phyloP scores from a whole-genome alignment of 2,797 vertebrate genomes.

The Macropus fuliginosus region DNA sequence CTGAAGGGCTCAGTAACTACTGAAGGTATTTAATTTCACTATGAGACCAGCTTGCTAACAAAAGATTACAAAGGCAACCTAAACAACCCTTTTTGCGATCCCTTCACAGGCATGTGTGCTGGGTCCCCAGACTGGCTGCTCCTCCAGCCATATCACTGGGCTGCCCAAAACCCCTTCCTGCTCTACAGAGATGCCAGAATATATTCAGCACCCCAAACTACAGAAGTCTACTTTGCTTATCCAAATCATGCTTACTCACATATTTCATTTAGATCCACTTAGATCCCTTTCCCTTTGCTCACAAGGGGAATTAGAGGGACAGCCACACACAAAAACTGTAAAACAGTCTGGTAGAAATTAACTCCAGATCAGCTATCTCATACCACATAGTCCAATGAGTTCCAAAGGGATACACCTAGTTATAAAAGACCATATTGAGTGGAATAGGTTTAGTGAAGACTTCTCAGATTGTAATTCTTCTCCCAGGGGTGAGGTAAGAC shows the following conservation, averaged over 20 bases:
- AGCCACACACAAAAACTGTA: background rate
- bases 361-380: background rate
- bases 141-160: background rate
- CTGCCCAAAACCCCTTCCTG: background rate
- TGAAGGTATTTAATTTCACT: background rate
- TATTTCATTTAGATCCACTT: background rate
- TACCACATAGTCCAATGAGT: background rate
- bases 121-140: background rate
- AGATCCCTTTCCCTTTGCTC: background rate
- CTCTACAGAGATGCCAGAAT: background rate
- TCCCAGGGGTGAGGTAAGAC: too few species aligned
- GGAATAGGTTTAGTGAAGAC: too few species aligned
- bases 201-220: background rate
- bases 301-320: background rate
- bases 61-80: background rate
- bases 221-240: background rate
- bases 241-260: background rate
- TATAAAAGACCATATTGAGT: background rate
- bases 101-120: background rate
- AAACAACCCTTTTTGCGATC: background rate
- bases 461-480: too few species aligned
- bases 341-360: background rate
- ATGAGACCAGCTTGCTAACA: background rate
- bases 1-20: background rate
- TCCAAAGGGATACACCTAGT: background rate